Conservation (phyloP, 2,888 invertebrate species). For the Stratiomys singularior region DNA sequence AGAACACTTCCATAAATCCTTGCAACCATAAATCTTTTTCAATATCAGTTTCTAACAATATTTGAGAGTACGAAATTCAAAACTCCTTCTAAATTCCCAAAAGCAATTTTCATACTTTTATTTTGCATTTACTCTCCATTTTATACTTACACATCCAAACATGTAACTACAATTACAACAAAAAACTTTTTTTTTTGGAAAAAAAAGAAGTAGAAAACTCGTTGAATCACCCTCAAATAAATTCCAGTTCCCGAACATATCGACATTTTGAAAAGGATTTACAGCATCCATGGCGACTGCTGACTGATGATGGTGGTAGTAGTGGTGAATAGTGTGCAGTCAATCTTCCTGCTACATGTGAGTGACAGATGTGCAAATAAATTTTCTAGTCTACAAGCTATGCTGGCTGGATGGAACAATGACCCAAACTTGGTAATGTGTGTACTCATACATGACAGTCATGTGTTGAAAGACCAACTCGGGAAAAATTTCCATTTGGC, state of each 20-base stretch:
- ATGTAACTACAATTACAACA: too few relatives aligned
- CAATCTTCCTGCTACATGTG: slow-evolving; percentile 30
- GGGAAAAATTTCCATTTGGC: background rate
- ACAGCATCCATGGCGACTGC: slow-evolving; percentile 3
- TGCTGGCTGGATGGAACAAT: slow-evolving; percentile 5
- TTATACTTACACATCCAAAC: too few relatives aligned
- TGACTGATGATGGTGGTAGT: background rate
- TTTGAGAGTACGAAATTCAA: too few relatives aligned
- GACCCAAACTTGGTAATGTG: background rate
- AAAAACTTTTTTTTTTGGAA: background rate
- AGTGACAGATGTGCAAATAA: slow-evolving; percentile 42
- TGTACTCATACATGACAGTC: slow-evolving; percentile 13
- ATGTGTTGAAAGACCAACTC: background rate
- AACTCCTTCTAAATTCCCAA: too few relatives aligned
- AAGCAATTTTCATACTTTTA: too few relatives aligned
- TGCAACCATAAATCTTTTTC: too few relatives aligned
- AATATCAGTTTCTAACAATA: too few relatives aligned
- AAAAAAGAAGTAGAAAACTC: background rate
- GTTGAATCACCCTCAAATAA: slow-evolving; percentile 3
- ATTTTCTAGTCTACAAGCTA: slow-evolving; percentile 9
- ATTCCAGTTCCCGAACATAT: background rate
- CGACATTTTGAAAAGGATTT: slow-evolving; percentile 26
- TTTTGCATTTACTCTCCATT: too few relatives aligned
- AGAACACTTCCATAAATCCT: too few relatives aligned
- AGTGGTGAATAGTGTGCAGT: slow-evolving; percentile 23